Conservation (phyloP, 2,888 invertebrate genomes). For the Cataglyphis livida region DNA sequence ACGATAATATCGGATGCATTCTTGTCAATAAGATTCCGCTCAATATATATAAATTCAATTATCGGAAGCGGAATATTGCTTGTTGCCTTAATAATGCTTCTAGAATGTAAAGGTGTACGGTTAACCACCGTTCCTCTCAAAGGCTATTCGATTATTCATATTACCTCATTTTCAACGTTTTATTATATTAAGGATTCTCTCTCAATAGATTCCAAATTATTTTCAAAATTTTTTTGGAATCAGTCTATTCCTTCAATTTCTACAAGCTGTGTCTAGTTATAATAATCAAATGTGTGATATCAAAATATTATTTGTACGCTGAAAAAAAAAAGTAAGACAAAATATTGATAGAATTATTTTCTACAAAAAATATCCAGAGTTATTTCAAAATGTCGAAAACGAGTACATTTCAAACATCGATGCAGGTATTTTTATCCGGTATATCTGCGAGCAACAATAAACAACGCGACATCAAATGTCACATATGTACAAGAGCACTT, state of each 20-base stretch:
- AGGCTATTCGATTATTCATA: slow-evolving; percentile 19
- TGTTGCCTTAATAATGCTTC: slow-evolving; percentile 29
- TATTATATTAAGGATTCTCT: background rate
- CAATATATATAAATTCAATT: slow-evolving; percentile 31
- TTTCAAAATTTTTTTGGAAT: background rate
- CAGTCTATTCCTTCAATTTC: background rate
- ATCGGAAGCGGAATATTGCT: slow-evolving; percentile 16
- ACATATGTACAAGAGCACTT: background rate
- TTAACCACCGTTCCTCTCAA: background rate
- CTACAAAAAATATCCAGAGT: background rate
- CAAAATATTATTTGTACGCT: background rate
- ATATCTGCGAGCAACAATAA: background rate
- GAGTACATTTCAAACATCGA: background rate
- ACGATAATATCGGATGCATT: slow-evolving; percentile 3
- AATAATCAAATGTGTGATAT: background rate
- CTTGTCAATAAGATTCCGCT: slow-evolving; percentile 19
- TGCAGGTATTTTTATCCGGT: background rate
- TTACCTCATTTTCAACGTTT: slow-evolving; percentile 9
- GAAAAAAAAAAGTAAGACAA: background rate
- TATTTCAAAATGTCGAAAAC: background rate
- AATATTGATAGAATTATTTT: slow-evolving; percentile 2
- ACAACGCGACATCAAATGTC: slow-evolving; percentile 2
- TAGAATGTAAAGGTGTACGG: background rate
- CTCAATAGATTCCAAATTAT: background rate
- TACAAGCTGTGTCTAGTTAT: background rate